Conservation (phyloP, 2,888 invertebrate species). For the Ypsolopha sequella region DNA sequence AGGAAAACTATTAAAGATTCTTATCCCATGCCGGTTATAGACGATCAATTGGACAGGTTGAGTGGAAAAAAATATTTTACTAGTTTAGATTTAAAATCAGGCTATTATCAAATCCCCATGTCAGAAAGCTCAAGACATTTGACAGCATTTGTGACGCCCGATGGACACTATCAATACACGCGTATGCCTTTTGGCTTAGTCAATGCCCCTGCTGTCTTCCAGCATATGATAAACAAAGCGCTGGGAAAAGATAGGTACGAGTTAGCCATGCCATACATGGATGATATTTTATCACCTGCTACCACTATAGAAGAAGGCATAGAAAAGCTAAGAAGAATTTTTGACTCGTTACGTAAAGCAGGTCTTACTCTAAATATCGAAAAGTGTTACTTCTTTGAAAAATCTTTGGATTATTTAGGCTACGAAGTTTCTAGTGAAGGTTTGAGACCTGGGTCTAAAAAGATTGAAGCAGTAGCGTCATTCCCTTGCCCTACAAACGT, state of each 20-base stretch:
- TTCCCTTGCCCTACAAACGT: slow-evolving; percentile 8
- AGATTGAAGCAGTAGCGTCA: slow-evolving; percentile 7
- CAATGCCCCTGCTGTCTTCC: slow-evolving; percentile 22
- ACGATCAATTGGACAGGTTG: slow-evolving; percentile 21
- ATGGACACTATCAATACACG: slow-evolving; percentile 23
- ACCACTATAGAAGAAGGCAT: slow-evolving; percentile 10
- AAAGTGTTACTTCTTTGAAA: slow-evolving; percentile 7
- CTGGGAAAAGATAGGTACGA: slow-evolving; percentile 5
- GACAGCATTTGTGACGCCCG: slow-evolving; percentile 25
- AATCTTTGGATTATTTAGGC: slow-evolving; percentile 4
- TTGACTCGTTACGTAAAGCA: slow-evolving; percentile 7
- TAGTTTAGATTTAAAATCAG: slow-evolving; percentile 16
- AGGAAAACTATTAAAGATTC: slow-evolving; percentile 17
- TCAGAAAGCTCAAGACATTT: slow-evolving; percentile 15
- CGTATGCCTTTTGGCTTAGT: slow-evolving; percentile 16
- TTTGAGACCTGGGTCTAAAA: slow-evolving; percentile 5
- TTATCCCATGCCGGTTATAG: slow-evolving; percentile 20
- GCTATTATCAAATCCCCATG: slow-evolving; percentile 21
- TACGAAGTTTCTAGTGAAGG: slow-evolving; percentile 7
- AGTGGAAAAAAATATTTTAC: slow-evolving; percentile 16
- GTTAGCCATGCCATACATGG: slow-evolving; percentile 15
- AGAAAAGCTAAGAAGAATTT: slow-evolving; percentile 6
- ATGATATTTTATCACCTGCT: slow-evolving; percentile 20
- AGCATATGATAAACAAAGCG: slow-evolving; percentile 15
- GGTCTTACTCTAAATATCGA: slow-evolving; percentile 9